Conservation (phyloP, 2,888 invertebrate species). For the Sinhomidia bicolor region DNA sequence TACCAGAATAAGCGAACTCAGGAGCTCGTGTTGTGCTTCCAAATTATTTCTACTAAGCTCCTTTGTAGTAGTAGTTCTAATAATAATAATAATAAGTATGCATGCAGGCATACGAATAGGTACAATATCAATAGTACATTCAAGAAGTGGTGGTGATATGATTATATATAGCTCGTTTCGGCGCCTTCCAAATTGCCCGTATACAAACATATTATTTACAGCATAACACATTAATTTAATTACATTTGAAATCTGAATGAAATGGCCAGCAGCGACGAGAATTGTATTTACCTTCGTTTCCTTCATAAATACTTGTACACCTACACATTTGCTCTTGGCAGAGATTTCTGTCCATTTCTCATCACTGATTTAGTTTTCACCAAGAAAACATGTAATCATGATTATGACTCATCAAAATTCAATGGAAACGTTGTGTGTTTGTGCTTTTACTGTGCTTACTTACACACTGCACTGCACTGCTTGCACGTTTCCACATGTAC, state of each 20-base stretch:
- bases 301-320: background rate
- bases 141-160: too few relatives aligned
- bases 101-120: too few relatives aligned
- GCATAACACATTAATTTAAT: background rate
- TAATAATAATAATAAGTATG: too few relatives aligned
- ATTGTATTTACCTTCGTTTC: background rate
- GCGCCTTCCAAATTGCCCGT: background rate
- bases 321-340: background rate
- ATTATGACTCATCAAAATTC: constrained; percentile 6
- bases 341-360: constrained; percentile 9
- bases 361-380: constrained; percentile 10
- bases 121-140: too few relatives aligned
- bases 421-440: background rate
- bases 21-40: too few relatives aligned
- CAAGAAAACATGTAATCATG: constrained; percentile 16
- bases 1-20: too few relatives aligned
- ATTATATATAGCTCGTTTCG: background rate
- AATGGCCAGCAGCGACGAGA: background rate
- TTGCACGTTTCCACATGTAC: background rate
- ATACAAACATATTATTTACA: background rate
- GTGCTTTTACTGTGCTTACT: too few relatives aligned
- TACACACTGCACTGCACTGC: background rate
- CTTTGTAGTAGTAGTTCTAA: too few relatives aligned
- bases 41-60: too few relatives aligned
- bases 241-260: background rate